Evolutionary conservation across 2,888 invertebrate genomes (phyloP), one percentile per base, ranked within the genome.

Genomic region (Tetragnatha montana): DNA sequence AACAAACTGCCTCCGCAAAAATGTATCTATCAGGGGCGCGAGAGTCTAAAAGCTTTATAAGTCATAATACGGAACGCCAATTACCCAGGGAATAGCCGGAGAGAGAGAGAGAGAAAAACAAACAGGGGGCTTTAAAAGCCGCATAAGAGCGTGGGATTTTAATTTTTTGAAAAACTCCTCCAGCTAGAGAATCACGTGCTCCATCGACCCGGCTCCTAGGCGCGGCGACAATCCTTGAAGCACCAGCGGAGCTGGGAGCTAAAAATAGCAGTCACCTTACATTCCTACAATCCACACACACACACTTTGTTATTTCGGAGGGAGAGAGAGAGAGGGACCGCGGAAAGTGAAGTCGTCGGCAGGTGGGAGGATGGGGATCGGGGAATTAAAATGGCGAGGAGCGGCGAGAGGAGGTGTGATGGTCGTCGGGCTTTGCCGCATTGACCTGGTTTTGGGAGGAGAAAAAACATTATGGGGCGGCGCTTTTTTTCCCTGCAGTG

Each of bases 261-360:
- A 89, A 89, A 89, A 76, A 89, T 89, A 89, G 78, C 49, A 19
- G 70, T 81, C 85, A 89, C 85, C 89, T 89, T 81, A 89, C 71
- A 84, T 89, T 89, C 85, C 85, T 49, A 80, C 76, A 71, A 81
- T 81, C 81, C 85, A 85, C 71, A 81, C 83, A 88, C 83, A 88
- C 83, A 83, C 83, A 88, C 71, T 80, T 73, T 83, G 83, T 76
- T 76, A 60, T 60, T 51, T 51, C 60, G 60, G 68, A 76, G 76
- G 76, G 49, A 76, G 50, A 76, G 49, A n/a, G 76, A 50, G 49
- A 22, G 50, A n/a, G 49, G 49, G 76, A 76, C 50, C 76, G 50
- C 76, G 76, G 60, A 12, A 60, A 60, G 60, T 60, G 50, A 71
- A 71, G 19, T 19, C 49, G 71, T 71, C 71, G 71, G 71, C 19